Evolutionary conservation across 2,113 vertebrate species (phyloP).

Genomic region (Lepus americanus): DNA sequence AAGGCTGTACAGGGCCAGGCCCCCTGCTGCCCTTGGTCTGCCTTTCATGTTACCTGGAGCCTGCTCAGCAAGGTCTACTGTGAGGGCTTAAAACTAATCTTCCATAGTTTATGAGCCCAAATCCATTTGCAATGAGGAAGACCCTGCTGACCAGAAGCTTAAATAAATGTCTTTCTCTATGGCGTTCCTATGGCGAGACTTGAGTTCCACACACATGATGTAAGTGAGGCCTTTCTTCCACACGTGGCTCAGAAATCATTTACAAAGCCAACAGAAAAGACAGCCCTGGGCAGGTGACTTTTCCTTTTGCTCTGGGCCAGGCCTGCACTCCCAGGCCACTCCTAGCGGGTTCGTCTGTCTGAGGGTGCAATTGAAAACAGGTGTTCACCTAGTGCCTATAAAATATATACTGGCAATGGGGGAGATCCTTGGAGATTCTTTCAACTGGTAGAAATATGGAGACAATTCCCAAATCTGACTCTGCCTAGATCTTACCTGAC

Average conservation of each 20-base stretch:
- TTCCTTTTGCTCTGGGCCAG: constrained; percentile 80
- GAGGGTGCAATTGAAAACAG: constrained; percentile 89
- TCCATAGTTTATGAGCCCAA: constrained; percentile 87
- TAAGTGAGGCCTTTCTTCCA: constrained; percentile 87
- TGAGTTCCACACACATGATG: constrained; percentile 88
- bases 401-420: constrained; percentile 86
- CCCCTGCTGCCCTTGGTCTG: constrained; percentile 68
- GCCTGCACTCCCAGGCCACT: constrained; percentile 73
- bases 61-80: constrained; percentile 80
- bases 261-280: constrained; percentile 85
- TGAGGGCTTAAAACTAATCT: constrained; percentile 87
- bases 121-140: constrained; percentile 88
- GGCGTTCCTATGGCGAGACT: constrained; percentile 84
- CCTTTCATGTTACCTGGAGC: constrained; percentile 85
- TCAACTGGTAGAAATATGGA: constrained; percentile 86
- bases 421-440: constrained; percentile 86
- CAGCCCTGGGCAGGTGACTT: constrained; percentile 84
- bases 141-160: constrained; percentile 85
- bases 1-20: constrained; percentile 45
- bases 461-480: constrained; percentile 79
- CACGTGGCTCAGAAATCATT: constrained; percentile 86
- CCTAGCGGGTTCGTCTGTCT: constrained; percentile 85
- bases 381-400: constrained; percentile 81
- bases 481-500: constrained; percentile 64
- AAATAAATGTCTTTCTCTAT: constrained; percentile 82